phyloP scores from a whole-genome alignment of 2,888 invertebrate species.

The Rhodophaea formosa region DNA sequence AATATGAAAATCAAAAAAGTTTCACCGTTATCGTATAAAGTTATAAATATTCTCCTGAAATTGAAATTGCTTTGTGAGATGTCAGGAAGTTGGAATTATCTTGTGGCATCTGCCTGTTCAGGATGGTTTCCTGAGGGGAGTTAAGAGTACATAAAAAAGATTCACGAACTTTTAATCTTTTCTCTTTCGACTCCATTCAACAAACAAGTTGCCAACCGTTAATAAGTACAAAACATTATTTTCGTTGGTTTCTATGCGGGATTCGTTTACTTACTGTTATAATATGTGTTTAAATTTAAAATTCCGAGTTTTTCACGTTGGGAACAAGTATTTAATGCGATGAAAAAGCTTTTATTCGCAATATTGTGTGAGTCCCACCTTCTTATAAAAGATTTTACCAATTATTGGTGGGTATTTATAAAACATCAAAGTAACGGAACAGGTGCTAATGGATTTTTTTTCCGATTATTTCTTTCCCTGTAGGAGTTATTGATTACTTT shows the following conservation, averaged over 20 bases:
- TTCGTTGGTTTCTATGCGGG: neutral
- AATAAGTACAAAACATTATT: neutral
- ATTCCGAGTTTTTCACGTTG: no score
- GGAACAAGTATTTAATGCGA: no score
- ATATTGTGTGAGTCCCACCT: no score
- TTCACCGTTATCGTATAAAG: constrained; percentile 35
- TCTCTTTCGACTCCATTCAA: neutral
- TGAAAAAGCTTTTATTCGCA: no score
- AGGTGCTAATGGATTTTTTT: no score
- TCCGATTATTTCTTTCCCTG: no score
- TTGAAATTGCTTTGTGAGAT: constrained; percentile 40
- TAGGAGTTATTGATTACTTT: no score
- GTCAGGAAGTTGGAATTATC: constrained; percentile 37
- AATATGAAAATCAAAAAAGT: constrained; percentile 46
- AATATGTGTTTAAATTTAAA: no score
- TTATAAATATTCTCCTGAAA: constrained; percentile 41
- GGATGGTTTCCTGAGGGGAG: constrained; percentile 2
- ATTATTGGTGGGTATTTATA: no score
- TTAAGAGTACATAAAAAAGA: neutral
- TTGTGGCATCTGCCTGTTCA: constrained; percentile 29
- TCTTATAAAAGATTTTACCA: no score
- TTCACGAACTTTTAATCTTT: constrained; percentile 5
- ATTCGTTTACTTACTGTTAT: neutral
- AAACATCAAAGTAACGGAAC: no score
- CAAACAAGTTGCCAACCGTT: neutral